phyloP scores from a whole-genome alignment of 2,888 invertebrate genomes.

The Aleiodes alternator region DNA sequence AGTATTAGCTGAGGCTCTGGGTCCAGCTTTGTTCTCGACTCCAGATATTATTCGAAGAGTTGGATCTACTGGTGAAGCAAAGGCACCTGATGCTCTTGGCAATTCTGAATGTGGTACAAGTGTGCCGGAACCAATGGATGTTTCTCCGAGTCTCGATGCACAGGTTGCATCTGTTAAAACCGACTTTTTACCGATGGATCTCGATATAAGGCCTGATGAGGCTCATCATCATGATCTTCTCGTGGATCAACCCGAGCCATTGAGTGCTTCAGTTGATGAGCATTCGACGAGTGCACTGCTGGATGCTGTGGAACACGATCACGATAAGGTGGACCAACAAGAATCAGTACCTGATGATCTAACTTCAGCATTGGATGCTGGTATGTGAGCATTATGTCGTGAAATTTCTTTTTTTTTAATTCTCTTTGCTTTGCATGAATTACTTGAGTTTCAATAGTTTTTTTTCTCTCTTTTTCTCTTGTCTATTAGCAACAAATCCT shows the following conservation, averaged over 20 bases:
- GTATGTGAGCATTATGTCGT: conserved; percentile 57
- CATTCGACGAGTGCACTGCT: conserved; percentile 1
- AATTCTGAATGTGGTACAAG: conserved; percentile 58
- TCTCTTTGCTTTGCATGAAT: conserved; percentile 30
- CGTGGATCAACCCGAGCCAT: too few species aligned
- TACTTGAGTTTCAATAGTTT: conserved; percentile 32
- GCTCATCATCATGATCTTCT: neutral
- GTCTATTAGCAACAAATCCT: conserved; percentile 60
- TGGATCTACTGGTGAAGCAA: conserved; percentile 76
- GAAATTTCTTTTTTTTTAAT: conserved; percentile 17
- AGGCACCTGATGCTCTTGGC: conserved; percentile 65
- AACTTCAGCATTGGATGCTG: conserved; percentile 67
- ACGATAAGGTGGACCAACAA: conserved; percentile 60
- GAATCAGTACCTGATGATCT: conserved; percentile 64
- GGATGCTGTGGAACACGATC: conserved; percentile 41
- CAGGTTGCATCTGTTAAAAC: conserved; percentile 7
- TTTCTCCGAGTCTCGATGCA: neutral
- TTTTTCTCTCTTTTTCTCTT: conserved; percentile 48
- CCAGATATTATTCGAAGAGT: conserved; percentile 87
- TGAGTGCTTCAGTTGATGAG: conserved; percentile 21
- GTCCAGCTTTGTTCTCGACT: conserved; percentile 84
- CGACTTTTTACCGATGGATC: conserved; percentile 18
- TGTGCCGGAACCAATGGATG: conserved; percentile 14
- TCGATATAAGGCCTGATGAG: conserved; percentile 22
- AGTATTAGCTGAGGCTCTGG: conserved; percentile 77